phyloP scores from a whole-genome alignment of 2,113 vertebrate genomes.

The Poecilia latipinna region DNA sequence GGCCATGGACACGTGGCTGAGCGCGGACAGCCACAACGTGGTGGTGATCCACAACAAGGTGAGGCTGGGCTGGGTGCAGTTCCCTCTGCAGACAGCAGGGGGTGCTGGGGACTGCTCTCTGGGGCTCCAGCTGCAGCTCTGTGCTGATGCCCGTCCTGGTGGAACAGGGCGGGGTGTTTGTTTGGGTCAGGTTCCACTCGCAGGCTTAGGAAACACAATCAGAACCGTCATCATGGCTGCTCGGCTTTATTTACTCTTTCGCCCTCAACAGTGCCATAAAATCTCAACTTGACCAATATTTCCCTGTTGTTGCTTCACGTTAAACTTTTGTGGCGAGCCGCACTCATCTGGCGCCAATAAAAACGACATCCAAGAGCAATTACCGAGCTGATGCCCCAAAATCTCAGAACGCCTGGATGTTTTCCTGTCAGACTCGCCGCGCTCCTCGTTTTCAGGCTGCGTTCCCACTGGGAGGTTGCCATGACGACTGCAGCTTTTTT shows the following conservation, averaged over 20 bases:
- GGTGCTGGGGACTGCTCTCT: conserved; percentile 57
- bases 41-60: conserved; percentile 98
- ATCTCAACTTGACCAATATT: conserved; percentile 30
- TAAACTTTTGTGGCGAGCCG: conserved; percentile 47
- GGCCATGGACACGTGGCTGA: conserved; percentile 98
- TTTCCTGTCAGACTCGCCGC: conserved; percentile 32
- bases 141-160: conserved; percentile 1
- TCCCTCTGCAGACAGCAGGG: conserved; percentile 17
- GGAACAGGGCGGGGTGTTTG: conserved; percentile 22
- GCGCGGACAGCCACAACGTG: conserved; percentile 87
- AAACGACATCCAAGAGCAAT: conserved; percentile 24
- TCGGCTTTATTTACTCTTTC: conserved; percentile 45
- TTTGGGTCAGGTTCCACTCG: conserved; percentile 17
- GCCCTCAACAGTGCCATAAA: conserved; percentile 40
- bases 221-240: conserved; percentile 26
- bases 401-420: conserved; percentile 33
- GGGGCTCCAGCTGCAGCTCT: conserved; percentile 27
- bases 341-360: conserved; percentile 41
- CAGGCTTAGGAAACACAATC: conserved; percentile 48
- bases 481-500: conserved; percentile 53
- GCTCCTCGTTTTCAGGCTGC: conserved; percentile 9
- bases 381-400: neutral
- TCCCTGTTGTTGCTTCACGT: conserved; percentile 41
- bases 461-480: conserved; percentile 66
- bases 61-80: conserved; percentile 26